Base-by-base conservation (phyloP, 2,113 vertebrate species). In the Solenodon paradoxus region DNA sequence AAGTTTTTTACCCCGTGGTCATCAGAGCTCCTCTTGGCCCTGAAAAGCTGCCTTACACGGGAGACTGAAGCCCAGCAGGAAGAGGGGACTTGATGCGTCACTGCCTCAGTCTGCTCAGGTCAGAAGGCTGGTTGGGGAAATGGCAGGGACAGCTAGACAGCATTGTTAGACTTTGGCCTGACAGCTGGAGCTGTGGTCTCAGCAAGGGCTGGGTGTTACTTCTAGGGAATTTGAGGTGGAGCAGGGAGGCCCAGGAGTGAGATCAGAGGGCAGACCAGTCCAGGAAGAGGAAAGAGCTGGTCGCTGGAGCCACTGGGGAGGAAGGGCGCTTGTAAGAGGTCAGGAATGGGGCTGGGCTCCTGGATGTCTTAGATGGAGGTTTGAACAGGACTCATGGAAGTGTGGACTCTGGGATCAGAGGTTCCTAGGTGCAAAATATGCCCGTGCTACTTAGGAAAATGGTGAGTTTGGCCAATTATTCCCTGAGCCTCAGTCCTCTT, bases 201-300 rank as follows among this genome's bases (percentile, higher is more conserved):
- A 7, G 35, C 38, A 32, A 78, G 64, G 59, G 42, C 22, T 47
- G 35, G n/a, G 42, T 2, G 32, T 89, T 63, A 16, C 89, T 95
- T 92, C 87, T 94, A 92, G 24, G 47, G 95, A 96, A 95, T 42
- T 64, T 12, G 5, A 89, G 96, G 96, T 95, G 97, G 88, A 66
- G 96, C 96, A 85, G 88, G 59, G 72, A 68, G 59, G 85, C 30
- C n/a, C 26, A 74, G 75, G 81, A 95, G 68, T 94, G 93, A 96
- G 93, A 78, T 86, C 68, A 94, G 69, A 94, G 87, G 78, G 28
- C 51, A 92, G 68, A 22, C 80, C 20, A 47, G 87, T 49, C 26
- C 1, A 9, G 63, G 75, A 49, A 66, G 69, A 78, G 15, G 38
- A 87, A 59, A 80, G 57, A 45, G 45, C 59, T 71, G 64, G 26